Evolutionary conservation across 2,113 vertebrate genomes (phyloP).

Genomic region (Platichthys stellatus): DNA sequence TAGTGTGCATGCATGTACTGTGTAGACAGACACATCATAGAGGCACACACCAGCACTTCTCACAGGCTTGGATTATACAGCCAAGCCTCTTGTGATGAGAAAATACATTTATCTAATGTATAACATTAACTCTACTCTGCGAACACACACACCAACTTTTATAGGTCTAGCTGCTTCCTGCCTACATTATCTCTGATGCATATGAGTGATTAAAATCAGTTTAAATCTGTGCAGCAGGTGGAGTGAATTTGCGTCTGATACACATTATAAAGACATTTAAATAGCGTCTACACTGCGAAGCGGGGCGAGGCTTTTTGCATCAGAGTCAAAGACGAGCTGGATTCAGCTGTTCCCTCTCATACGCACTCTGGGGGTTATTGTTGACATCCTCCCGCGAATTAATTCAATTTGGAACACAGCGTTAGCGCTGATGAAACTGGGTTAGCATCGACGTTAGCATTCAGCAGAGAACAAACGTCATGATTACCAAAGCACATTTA

Average conservation of each 20-base stretch:
- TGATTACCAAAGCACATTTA: conserved; percentile 75
- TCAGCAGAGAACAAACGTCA: conserved; percentile 77
- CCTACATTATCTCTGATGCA: conserved; percentile 36
- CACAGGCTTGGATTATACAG: conserved; percentile 51
- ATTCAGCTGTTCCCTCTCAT: conserved; percentile 76
- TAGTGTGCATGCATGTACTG: not conserved
- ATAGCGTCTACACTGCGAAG: conserved; percentile 21
- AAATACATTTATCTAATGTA: conserved; percentile 47
- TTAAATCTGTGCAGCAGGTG: conserved; percentile 28
- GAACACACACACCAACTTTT: conserved; percentile 18
- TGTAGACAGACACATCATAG: conserved; percentile 6
- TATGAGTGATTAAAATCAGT: conserved; percentile 28
- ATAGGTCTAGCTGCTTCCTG: conserved; percentile 33
- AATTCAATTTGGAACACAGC: conserved; percentile 72
- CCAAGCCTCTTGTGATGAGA: conserved; percentile 47
- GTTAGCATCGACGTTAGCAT: conserved; percentile 79
- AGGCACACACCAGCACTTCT: conserved; percentile 43
- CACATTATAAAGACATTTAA: conserved; percentile 53
- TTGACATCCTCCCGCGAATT: conserved; percentile 74
- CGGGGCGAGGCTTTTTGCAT: conserved; percentile 59
- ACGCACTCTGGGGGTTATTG: conserved; percentile 69
- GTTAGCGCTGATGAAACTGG: conserved; percentile 71
- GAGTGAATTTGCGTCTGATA: conserved; percentile 62
- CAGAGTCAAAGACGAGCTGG: conserved; percentile 52
- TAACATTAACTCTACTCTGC: conserved; percentile 41